Base-by-base conservation (phyloP, 2,113 vertebrate species). In the Promerops cafer region DNA sequence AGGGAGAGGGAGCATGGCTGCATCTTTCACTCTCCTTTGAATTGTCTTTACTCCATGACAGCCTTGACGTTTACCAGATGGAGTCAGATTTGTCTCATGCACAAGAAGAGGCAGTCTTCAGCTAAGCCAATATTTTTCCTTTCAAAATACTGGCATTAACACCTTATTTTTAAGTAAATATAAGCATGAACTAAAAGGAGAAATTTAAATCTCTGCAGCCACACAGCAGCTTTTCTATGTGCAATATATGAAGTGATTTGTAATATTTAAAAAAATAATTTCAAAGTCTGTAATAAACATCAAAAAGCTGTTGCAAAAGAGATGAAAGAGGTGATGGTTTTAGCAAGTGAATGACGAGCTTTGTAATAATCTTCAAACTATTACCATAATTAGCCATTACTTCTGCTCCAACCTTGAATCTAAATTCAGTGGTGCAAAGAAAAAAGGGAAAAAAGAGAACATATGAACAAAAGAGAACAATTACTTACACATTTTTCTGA, bases 121-220 rank as follows among this genome's bases (percentile, higher is more conserved):
- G 49, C 63, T 92, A 94, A 94, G 80, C 79, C 85, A 96, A 33
- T 92, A 72, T 90, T 95, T 87, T 93, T 45, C 75, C 86, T 87
- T 95, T 95, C 83, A 95, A 96, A 97, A 95, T 95, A 90, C 78
- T 94, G 89, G 57, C 91, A 88, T 94, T 96, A 95, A 94, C 89
- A 85, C 60, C 78, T 96, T 69, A 61, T 37, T 53, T 95, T 89
- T 93, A 92, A 93, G 74, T 89, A 94, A 95, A 90, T 78, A 89
- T 16, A 95, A 89, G 70, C 72, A 72, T n/a, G 28, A 80, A 78
- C 30, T 80, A 72, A 87, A 91, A 87, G 65, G 47, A 91, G 16
- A 89, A 91, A 89, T 47, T 54, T 76, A 44, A 94, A 60, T 75
- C 56, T 64, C 78, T 95, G 27, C 30, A 80, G 57, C 45, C 26